Evolutionary conservation across 92 coral and sea anemone genomes (phyloP), one percentile per base, ranked within the genome.

Genomic region (Chrysogorgia sp.): DNA sequence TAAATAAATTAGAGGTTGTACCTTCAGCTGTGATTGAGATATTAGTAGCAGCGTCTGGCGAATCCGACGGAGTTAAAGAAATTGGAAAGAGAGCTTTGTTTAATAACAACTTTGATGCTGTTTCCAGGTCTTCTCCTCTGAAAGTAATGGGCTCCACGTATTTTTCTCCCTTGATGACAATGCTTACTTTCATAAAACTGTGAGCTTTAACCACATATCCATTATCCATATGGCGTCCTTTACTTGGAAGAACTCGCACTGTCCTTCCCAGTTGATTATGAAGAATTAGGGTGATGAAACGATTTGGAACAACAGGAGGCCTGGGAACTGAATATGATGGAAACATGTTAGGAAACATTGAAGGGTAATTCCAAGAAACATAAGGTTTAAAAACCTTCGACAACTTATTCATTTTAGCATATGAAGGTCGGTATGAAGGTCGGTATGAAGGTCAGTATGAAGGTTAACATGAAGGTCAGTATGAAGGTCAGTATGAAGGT

Each of bases 11-110:
- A 34, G 58, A 45, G 19, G 40, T 3, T 90, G 80, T 37, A 92
- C 99, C 97, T 80, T 91, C 90, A 13, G 99, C 99, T 19, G 97
- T 89, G 49, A 96, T 89, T 58, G 92, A 92, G 67, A 96, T 87
- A 22, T 89, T 81, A 31, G 87, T 79, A 14, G 81, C 87, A 22
- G 84, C 86, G 35, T 88, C 96, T 40, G 91, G 84, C 64, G 85
- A 65, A 43, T 89, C 92, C 3, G 88, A 80, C 12, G 97, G 96
- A 23, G 86, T 84, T 35, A 96, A 75, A 6, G 91, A 76, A 29
- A 89, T 74, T 23, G 89, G 91, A 4, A 81, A 84, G 12, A 85
- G 56, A 58, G 80, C 87, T 43, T 84, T 90, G 75, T 96, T 92
- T 29, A 96, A 78, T 31, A 72, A 29, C 24, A 96, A 71, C 74